Evolutionary conservation across 2,797 vertebrate genomes (phyloP), one percentile per base, ranked within the genome.

Genomic region (Acanthopagrus latus): DNA sequence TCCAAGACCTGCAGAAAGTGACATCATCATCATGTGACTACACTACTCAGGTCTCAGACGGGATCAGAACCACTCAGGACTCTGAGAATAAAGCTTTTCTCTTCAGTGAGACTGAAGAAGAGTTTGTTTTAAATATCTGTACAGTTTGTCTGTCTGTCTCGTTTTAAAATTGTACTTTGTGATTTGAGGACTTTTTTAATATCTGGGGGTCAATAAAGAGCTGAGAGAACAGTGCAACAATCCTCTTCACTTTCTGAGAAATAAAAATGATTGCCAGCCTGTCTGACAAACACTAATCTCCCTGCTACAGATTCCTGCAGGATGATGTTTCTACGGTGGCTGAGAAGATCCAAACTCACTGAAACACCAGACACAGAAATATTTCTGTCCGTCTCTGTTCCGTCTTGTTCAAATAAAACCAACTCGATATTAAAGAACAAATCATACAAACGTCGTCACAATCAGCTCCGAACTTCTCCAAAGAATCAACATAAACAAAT

Each of bases 1-100:
- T 90, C 96, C 62, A 96, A 94, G 89, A 89, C 81, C 47, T 86
- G 84, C 76, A 94, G 91, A 87, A 92, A 84, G 83, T 91, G 86
- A 92, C 41, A 3, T 74, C 68, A 62, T 55, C 33, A 2, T 12
- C 20, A 12, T 4, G 20, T 18, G 51, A 65, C 23, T 7, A 54
- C 60, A 33, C 67, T 1, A 12, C 1, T 12, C 13, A 60, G 21
- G 20, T 43, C 33, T 52, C 7, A 23, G 48, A 12, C 6, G 6
- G 18, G 9, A 3, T 13, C 6, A 3, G 5, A 46, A 5, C 8
- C 18, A 44, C 29, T 44, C 47, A 8, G 33, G 64, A 52, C 54
- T 12, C 27, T 51, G 29, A 59, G 47, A 25, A 13, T 21, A 18
- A 47, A 33, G 18, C 17, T 10, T 17, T 14, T 62, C 10, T 63